These are phyloP conservation scores for Chrysina gloriosa DNA, from an alignment of 2,888 invertebrate genomes.

Conservation along the genomic window DNA sequence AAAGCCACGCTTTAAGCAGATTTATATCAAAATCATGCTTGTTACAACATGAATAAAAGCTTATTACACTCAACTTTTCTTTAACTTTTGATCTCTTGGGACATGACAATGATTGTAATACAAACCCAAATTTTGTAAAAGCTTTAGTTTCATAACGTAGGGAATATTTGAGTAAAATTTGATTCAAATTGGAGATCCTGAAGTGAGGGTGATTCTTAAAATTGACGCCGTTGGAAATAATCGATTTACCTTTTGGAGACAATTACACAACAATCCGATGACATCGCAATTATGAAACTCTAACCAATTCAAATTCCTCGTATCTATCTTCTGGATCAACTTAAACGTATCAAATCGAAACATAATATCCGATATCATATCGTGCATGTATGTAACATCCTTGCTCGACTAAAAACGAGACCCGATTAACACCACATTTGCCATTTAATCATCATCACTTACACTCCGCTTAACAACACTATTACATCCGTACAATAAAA, in stretches of 20 bases:
- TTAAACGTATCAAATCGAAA: conserved; percentile 64
- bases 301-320: conserved; percentile 61
- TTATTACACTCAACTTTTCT: no score
- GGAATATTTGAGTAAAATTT: no score
- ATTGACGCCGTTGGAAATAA: no score
- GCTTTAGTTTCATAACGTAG: no score
- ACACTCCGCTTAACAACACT: background rate
- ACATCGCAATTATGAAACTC: conserved; percentile 63
- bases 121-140: no score
- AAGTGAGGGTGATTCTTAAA: no score
- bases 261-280: conserved; percentile 60
- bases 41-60: no score
- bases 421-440: background rate
- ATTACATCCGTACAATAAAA: conserved; percentile 53
- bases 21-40: no score
- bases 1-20: no score
- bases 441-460: conserved; percentile 7
- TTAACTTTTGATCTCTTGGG: no score
- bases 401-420: conserved; percentile 7
- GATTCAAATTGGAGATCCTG: no score
- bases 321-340: conserved; percentile 47
- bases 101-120: no score
- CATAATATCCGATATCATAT: conserved; percentile 47
- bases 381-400: conserved; percentile 14
- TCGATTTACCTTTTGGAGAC: conserved; percentile 61